A percentile compares a stretch with the other conserved stretches of the same genome.
phyloP scores from a whole-genome alignment of 2,888 invertebrate genomes.

The Ptycholaimellus sp. region DNA sequence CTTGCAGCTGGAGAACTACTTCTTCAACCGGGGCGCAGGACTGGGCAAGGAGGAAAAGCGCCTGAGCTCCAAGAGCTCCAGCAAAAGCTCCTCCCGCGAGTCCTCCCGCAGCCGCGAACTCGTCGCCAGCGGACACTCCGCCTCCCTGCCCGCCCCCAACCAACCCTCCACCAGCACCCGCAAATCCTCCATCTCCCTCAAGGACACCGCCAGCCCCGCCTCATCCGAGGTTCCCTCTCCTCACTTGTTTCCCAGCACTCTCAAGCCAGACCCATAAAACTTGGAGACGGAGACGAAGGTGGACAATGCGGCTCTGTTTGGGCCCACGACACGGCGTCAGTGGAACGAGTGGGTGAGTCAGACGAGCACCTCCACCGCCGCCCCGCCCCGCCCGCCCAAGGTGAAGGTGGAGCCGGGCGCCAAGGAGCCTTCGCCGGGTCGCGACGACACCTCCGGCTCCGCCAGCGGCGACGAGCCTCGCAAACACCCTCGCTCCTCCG shows the following conservation, averaged over 20 bases:
- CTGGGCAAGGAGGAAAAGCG: slow-evolving; percentile 5
- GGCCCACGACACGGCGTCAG: slow-evolving; percentile 46
- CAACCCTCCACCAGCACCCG: background rate
- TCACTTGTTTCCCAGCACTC: no score
- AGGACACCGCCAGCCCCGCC: slow-evolving; percentile 4
- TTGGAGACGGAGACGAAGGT: background rate
- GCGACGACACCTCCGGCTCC: background rate
- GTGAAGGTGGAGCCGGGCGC: no score
- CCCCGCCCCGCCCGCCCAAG: slow-evolving; percentile 1
- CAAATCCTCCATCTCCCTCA: no score
- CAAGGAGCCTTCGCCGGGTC: no score
- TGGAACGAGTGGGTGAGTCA: slow-evolving; percentile 42
- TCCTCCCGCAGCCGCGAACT: slow-evolving; percentile 7
- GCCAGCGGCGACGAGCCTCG: slow-evolving; percentile 4
- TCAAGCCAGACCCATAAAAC: no score
- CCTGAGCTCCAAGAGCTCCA: slow-evolving; percentile 9
- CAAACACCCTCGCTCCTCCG: background rate
- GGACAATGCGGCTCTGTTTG: slow-evolving; percentile 25
- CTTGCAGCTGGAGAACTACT: slow-evolving; percentile 11
- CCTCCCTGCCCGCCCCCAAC: background rate
- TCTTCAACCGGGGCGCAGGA: slow-evolving; percentile 5
- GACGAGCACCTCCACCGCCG: slow-evolving; percentile 2
- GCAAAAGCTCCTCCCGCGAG: slow-evolving; percentile 9
- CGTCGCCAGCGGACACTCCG: background rate
- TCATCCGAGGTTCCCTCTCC: slow-evolving; percentile 2